Base-by-base conservation (phyloP, 2,113 vertebrate species). In the Ploceus nigricollis region DNA sequence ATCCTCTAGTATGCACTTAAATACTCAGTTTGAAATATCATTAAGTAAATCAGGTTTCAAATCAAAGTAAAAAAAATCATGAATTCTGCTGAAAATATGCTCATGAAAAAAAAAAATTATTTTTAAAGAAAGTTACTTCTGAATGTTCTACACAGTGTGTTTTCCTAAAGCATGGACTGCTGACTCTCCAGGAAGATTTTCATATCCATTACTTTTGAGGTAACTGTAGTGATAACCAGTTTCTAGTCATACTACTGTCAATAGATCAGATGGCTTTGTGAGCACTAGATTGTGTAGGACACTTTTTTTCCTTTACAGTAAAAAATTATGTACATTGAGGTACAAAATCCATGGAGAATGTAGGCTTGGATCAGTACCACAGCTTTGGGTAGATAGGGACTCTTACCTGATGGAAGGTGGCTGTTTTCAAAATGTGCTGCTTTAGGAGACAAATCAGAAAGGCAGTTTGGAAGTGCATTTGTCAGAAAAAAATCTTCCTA, bases 91-190 rank as follows among this genome's bases (percentile, higher is more conserved):
- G 39, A 57, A 89, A 66, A 77, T 27, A 54, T 16, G 2, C 31
- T 44, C 9, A n/a, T 6, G 3, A 65, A 90, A 61, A 0, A 2
- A 39, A 60, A 65, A 80, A 9, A 2, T 0, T 16, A 15, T 50
- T 87, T 90, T 50, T 11, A 60, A 65, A 71, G 7, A 58, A 64
- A 68, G 33, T 58, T 66, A 14, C 3, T 78, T 82, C 24, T 6
- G 40, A 37, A 45, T 73, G 28, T 40, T 87, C 16, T 60, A 25
- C 7, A 12, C 35, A 20, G 5, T 40, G 19, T 16, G 22, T 56
- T 80, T 80, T 70, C 35, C 14, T 54, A 33, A 80, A 65, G 8
- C 5, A 23, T 5, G 27, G n/a, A n/a, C 31, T 27, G 18, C 7
- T 45, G 7, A 60, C 8, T 50, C 19, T 71, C 6, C 42, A 56